phyloP scores from a whole-genome alignment of 2,797 vertebrate species.

The Coreius guichenoti region DNA sequence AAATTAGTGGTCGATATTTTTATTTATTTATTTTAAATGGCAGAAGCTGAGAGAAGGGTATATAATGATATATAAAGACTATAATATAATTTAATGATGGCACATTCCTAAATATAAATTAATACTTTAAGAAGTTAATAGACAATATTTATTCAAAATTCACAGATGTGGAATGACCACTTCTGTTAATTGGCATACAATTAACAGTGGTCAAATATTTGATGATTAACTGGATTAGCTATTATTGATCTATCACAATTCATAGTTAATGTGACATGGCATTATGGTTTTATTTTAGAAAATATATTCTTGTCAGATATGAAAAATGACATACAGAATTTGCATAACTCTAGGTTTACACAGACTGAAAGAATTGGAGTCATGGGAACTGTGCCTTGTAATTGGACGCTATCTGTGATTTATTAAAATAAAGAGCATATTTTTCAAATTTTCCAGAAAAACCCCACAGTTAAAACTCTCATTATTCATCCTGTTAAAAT shows the following conservation, averaged over 20 bases:
- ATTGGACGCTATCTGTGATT: slow-evolving; percentile 8
- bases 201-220: neutral
- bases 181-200: neutral
- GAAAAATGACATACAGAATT: neutral
- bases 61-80: neutral
- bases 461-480: neutral
- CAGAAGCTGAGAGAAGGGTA: neutral
- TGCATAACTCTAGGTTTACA: neutral
- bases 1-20: neutral
- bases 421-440: neutral
- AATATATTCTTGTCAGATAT: neutral
- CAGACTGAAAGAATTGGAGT: neutral
- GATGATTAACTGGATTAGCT: neutral
- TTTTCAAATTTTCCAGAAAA: neutral
- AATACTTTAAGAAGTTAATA: neutral
- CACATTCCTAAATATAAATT: neutral
- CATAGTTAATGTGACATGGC: neutral
- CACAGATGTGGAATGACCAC: neutral
- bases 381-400: slow-evolving; percentile 1
- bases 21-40: neutral
- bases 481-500: slow-evolving; percentile 9
- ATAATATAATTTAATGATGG: neutral
- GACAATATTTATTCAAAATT: neutral
- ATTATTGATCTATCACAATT: neutral
- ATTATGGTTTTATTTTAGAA: neutral